Conservation (phyloP, 1,140 invertebrate species). For the Heliconius hewitsoni region DNA sequence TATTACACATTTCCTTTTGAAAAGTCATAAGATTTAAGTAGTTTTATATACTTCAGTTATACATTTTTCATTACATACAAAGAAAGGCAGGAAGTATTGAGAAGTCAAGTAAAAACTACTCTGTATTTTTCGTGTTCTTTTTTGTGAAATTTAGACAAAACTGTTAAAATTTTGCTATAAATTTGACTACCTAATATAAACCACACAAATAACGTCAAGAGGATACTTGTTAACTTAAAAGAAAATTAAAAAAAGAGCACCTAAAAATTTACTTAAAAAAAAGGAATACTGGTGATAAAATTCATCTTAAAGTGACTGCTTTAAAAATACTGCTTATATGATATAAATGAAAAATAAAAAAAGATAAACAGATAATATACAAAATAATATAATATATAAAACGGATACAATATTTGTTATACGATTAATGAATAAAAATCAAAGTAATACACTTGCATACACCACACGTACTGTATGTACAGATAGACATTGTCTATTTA, state of each 20-base stretch:
- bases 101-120: not conserved
- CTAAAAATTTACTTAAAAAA: not conserved
- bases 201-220: conserved; percentile 29
- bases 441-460: conserved; percentile 32
- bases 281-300: not conserved
- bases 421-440: not conserved
- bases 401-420: conserved; percentile 1
- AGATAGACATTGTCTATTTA: conserved; percentile 32
- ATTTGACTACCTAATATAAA: conserved; percentile 14
- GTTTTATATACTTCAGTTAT: not conserved
- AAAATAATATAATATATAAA: conserved; percentile 11
- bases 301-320: not conserved
- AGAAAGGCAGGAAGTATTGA: not conserved
- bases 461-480: conserved; percentile 55
- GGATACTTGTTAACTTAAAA: conserved; percentile 15
- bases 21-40: not conserved
- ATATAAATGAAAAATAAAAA: conserved; percentile 3
- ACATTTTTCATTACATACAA: not conserved
- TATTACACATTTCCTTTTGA: not conserved
- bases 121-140: not conserved
- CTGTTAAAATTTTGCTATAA: not conserved
- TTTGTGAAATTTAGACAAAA: not conserved
- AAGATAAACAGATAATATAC: not conserved
- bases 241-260: conserved; percentile 9
- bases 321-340: not conserved